Evolutionary conservation across 2,113 vertebrate genomes (phyloP), one percentile per base, ranked within the genome.

Genomic region (Rhodinocichla rosea): DNA sequence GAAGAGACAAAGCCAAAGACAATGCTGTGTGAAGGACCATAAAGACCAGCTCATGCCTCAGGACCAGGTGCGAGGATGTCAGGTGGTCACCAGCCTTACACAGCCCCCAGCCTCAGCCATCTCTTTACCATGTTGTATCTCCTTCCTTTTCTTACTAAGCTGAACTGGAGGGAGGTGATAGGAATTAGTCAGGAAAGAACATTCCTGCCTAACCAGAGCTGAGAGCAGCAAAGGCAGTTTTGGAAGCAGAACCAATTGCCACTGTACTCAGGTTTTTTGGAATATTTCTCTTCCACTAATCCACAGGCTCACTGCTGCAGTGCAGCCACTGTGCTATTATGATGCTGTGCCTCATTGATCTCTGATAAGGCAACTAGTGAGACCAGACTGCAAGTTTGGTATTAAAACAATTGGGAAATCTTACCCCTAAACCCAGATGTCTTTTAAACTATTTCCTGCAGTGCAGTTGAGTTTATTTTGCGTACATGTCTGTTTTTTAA

Each of bases 61-160:
- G 49, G 15, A 68, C 28, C 0, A 4, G 15, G 12, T 7, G 1
- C 16, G 28, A 60, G 7, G 6, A 44, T 35, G 24, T 21, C 26
- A 80, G 50, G 8, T 28, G 1, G 1, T 15, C n/a, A 53, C 30
- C 6, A 35, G 13, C 23, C 13, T 73, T 16, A 35, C 0, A 0
- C 30, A 71, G 20, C 2, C 2, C 13, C 4, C 22, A 42, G 19
- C 9, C 30, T 49, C 27, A 56, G 12, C 7, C 1, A 0, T 4
- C 16, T 47, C 40, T 64, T 83, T 33, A 23, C 6, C 9, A 11
- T 11, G 1, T 24, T 8, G 1, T 1, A 4, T 45, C 35, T 71
- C 62, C 20, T 84, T 26, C 5, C 15, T 82, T 59, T 49, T 84
- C 39, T 62, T 45, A 24, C 2, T 13, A 53, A 74, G 20, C 24